Percentiles rank a stretch among this genome's conserved stretches.
phyloP scores from a whole-genome alignment of 2,797 vertebrate species.

The Amblyraja radiata region DNA sequence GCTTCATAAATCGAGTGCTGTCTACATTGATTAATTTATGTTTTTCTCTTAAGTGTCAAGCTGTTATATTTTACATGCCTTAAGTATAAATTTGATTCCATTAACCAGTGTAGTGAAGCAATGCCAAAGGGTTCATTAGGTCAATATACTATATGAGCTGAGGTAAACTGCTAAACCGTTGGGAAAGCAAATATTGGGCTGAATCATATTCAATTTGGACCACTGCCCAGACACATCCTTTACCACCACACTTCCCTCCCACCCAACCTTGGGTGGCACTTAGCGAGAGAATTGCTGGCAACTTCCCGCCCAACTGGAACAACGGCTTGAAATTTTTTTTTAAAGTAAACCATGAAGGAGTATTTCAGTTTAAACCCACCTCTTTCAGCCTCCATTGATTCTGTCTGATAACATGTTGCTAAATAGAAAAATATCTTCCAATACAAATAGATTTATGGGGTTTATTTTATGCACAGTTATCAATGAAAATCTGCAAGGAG shows the following conservation, averaged over 20 bases:
- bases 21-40: background rate
- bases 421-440: background rate
- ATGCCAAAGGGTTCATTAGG: background rate
- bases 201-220: no score
- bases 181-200: background rate
- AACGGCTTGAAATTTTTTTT: background rate
- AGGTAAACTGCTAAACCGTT: background rate
- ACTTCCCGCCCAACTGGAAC: no score
- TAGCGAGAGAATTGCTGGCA: no score
- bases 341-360: background rate
- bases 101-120: background rate
- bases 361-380: background rate
- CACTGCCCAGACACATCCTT: no score
- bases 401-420: background rate
- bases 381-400: no score
- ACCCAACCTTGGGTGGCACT: no score
- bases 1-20: background rate
- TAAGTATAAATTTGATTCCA: background rate
- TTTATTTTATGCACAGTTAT: background rate
- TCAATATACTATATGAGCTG: background rate
- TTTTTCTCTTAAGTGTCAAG: background rate
- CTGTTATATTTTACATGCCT: background rate
- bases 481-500: background rate
- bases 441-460: background rate
- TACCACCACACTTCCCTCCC: no score